Base-by-base conservation (phyloP, 1,140 invertebrate species). In the Atta colombica region DNA sequence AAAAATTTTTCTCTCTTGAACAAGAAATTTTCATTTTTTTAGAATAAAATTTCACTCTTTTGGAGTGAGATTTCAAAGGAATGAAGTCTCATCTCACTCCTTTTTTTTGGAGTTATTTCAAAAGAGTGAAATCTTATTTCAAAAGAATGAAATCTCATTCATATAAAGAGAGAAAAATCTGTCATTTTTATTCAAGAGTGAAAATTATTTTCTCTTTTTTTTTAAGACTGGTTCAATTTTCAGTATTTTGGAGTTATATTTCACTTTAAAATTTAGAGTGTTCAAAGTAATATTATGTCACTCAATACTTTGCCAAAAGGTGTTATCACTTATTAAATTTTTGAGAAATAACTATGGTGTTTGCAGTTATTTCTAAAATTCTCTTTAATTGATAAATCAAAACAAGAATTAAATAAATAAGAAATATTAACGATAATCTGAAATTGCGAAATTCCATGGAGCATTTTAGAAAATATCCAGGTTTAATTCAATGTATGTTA, bases 241-340 rank as follows among this genome's bases (percentile, higher is more conserved):
- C 39, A 45, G 39, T 45, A 8, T 45, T 45, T 45, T 10, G 8
- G 39, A 45, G 39, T 45, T 2, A 45, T 8, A 45, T 45, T 45
- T 45, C 39, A 45, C 1, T 45, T 45, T 2, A 39, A 74, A 74
- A 75, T 39, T 14, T 45, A 45, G 39, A 45, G 8, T n/a, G 18
- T 45, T 77, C 5, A 53, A 72, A 28, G 10, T 3, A 45, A 61
- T 49, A 61, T 45, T 45, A 25, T 18, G n/a, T 77, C 18, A 77
- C 1, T 45, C 3, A 39, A 21, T 35, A 75, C 16, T 51, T 75
- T 31, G 4, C 14, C 28, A 60, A 63, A 25, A 77, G 3, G 1
- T 60, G 18, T 63, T 28, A 61, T 45, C 45, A 6, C 25, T 75
- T 58, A 58, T 75, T 77, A 18, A 61, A 77, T 28, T 39, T 60